Base-by-base conservation (phyloP, 1,140 invertebrate species). In the Drosophila nigromelanica region DNA sequence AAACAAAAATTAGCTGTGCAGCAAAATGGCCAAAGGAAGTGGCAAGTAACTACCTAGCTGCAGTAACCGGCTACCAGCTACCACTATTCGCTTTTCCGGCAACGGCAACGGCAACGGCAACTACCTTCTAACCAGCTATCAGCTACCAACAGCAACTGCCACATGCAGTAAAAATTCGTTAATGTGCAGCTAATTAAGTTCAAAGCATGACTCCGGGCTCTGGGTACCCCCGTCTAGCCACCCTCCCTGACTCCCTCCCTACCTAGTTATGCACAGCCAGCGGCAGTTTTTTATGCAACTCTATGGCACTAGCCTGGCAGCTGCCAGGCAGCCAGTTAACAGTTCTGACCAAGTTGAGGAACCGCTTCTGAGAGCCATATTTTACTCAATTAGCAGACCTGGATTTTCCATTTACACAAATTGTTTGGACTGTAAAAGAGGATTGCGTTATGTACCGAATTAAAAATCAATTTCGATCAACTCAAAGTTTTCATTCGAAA, bases 121-220 rank as follows among this genome's bases (percentile, higher is more conserved):
- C 18, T 18, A 18, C 18, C 18, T 18, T 18, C 18, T n/a, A n/a
- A n/a, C n/a, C n/a, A n/a, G n/a, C n/a, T n/a, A n/a, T n/a, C 43
- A 18, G 15, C 35, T 40, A 5, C 15, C 61, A 58, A 33, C 37
- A 58, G 56, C 55, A 61, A 64, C 66, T 70, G 75, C 66, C 75
- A 74, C 71, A 78, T 78, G 75, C 83, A 87, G 83, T 89, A 87
- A 87, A 87, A 87, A 89, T 87, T 87, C 76, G 83, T 76, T 89
- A 89, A 89, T 89, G 85, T 80, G 83, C 83, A 77, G 80, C 83
- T 89, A 89, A 89, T 89, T 89, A 89, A 89, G 83, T 89, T 89
- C 83, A 89, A 89, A 89, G 83, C 85, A 83, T 75, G 54, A 76
- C 81, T 89, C 33, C 73, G 82, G 83, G 83, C 80, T 47, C 7